Evolutionary conservation across 2,113 vertebrate species (phyloP).

Genomic region (Hyla sarda): DNA sequence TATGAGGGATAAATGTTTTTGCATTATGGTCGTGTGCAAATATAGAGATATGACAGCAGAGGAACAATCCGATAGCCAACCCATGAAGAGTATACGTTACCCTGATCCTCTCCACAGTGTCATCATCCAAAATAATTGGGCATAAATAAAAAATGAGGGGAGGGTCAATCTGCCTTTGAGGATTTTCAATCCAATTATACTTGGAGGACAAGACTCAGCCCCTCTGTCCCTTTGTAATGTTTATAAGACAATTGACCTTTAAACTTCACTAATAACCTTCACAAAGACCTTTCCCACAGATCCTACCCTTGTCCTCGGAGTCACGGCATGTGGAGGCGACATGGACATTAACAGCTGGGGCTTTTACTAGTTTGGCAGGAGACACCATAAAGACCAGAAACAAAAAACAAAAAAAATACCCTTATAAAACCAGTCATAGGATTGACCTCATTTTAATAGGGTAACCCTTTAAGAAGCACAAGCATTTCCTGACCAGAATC

Average conservation of each 20-base stretch:
- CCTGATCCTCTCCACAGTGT: neutral
- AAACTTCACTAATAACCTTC: constrained; percentile 51
- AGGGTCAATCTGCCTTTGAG: constrained; percentile 14
- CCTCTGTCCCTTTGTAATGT: neutral
- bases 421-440: neutral
- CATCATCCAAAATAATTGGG: no score
- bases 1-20: neutral
- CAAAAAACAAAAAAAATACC: no score
- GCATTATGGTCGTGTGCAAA: neutral
- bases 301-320: neutral
- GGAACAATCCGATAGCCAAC: neutral
- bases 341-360: constrained; percentile 38
- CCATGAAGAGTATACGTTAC: neutral
- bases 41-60: neutral
- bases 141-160: neutral
- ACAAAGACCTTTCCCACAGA: constrained; percentile 46
- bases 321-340: constrained; percentile 17
- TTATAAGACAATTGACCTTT: constrained; percentile 47
- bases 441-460: neutral
- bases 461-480: neutral
- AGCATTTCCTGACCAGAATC: neutral
- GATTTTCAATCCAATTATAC: neutral
- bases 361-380: constrained; percentile 39
- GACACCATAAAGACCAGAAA: constrained; percentile 38
- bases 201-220: neutral